A percentile compares a stretch with the other conserved stretches of the same genome.
Conservation (phyloP, 2,888 invertebrate species). For the Acanthosepion esculentum region DNA sequence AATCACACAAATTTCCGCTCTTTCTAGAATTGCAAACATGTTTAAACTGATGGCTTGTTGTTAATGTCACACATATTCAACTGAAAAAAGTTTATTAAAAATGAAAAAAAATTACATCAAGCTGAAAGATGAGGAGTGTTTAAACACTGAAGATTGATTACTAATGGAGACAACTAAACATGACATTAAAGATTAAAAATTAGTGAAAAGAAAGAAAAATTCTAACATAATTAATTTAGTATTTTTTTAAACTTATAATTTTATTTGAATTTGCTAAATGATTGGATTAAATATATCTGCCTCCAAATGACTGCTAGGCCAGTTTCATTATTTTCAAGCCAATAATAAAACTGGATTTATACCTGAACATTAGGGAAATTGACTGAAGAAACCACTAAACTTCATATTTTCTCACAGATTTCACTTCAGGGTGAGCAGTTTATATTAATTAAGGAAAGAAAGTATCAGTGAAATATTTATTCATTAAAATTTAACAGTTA, state of each 20-base stretch:
- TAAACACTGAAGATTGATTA: neutral
- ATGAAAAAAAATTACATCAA: neutral
- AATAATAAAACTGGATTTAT: constrained; percentile 11
- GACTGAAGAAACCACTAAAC: neutral
- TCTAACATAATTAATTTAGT: neutral
- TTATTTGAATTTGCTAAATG: neutral
- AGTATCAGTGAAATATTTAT: neutral
- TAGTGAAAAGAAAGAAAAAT: neutral
- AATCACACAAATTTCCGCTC: too few species aligned
- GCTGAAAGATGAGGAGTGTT: neutral
- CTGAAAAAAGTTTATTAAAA: neutral
- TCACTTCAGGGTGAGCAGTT: neutral
- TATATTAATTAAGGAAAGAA: neutral
- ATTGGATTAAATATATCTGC: neutral
- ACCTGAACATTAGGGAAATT: neutral
- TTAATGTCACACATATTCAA: neutral
- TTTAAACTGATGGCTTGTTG: too few species aligned
- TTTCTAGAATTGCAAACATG: too few species aligned
- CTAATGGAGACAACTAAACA: neutral
- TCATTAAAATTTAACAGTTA: neutral
- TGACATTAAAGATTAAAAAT: constrained; percentile 17
- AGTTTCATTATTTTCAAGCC: neutral
- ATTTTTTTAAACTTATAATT: neutral
- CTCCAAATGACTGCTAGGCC: neutral
- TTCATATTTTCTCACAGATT: neutral